Conservation (phyloP, 2,113 vertebrate genomes). For the Pluvialis apricaria region DNA sequence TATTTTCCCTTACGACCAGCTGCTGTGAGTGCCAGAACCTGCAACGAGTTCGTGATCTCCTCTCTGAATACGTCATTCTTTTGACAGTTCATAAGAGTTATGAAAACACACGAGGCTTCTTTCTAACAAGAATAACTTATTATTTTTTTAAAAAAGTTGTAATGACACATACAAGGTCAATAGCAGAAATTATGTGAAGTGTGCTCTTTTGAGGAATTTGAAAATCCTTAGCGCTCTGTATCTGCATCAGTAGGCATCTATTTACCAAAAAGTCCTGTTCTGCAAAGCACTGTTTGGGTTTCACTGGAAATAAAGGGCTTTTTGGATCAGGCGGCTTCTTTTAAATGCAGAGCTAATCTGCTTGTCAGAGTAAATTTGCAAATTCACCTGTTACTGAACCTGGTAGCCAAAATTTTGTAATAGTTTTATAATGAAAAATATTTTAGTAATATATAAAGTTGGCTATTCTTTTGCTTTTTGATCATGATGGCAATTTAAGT, state of each 20-base stretch:
- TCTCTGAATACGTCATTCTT: not conserved
- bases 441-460: not conserved
- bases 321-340: not conserved
- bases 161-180: not conserved
- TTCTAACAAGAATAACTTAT: not conserved
- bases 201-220: not conserved
- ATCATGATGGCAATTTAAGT: not conserved
- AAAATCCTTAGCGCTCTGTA: not conserved
- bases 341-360: not conserved
- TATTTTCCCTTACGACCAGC: not conserved
- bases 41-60: not conserved
- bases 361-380: not conserved
- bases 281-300: not conserved
- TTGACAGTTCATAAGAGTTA: not conserved
- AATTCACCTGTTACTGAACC: not conserved
- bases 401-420: not conserved
- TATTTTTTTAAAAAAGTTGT: not conserved
- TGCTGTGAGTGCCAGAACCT: not conserved
- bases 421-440: not conserved
- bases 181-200: not conserved
- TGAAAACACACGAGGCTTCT: not conserved
- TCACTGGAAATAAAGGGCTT: not conserved
- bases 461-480: not conserved
- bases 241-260: not conserved
- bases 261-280: not conserved